These are phyloP conservation scores for Choloepus didactylus DNA, from an alignment of 2,797 vertebrate species.

Conservation along the genomic window DNA sequence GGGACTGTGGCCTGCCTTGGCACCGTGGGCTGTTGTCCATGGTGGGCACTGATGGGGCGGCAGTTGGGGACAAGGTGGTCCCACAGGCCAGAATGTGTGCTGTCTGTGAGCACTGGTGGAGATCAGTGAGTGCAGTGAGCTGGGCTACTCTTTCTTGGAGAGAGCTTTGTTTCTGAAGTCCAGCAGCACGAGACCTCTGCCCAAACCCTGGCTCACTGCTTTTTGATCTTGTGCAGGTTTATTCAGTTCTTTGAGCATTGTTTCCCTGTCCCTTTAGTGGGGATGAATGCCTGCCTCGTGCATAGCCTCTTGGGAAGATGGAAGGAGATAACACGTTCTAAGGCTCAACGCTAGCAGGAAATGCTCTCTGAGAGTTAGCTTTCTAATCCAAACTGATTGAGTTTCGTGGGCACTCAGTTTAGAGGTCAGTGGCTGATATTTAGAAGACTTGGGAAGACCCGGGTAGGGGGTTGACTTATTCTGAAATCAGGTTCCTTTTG, in stretches of 20 bases:
- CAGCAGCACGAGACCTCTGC: background rate
- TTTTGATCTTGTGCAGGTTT: conserved; percentile 10
- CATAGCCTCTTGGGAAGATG: background rate
- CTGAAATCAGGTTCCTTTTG: conserved; percentile 10
- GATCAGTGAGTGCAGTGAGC: rapidly evolving
- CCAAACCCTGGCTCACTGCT: background rate
- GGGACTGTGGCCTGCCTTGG: background rate
- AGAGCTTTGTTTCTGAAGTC: background rate
- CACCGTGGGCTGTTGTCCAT: no score
- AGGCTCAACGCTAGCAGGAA: background rate
- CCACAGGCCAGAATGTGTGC: background rate
- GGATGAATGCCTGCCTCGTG: background rate
- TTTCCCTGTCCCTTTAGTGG: background rate
- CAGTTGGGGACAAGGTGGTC: background rate
- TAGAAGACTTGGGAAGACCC: background rate
- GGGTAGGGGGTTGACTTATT: background rate
- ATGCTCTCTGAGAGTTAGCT: background rate
- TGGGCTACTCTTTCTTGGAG: background rate
- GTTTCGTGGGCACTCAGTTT: background rate
- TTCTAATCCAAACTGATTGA: background rate
- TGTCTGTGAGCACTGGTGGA: background rate
- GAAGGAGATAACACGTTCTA: background rate
- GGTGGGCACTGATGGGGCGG: background rate
- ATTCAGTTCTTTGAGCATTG: background rate
- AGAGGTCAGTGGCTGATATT: background rate